A percentile compares a stretch with the other conserved stretches of the same genome.
phyloP scores from a whole-genome alignment of 2,797 vertebrate species.

The Pantherophis vulpinus region DNA sequence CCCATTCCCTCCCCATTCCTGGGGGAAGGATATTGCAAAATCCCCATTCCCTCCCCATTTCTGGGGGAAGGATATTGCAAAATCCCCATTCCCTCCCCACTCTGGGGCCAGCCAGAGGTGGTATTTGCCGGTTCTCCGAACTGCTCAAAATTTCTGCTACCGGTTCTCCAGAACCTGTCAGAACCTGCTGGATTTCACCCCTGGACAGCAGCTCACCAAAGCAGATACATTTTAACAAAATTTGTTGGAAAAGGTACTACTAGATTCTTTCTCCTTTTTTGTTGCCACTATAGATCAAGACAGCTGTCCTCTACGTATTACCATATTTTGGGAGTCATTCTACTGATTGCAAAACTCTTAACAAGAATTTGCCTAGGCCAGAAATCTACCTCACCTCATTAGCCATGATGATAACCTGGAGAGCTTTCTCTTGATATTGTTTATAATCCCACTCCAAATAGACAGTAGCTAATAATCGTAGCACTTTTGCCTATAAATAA shows the following conservation, averaged over 20 bases:
- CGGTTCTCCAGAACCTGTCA: too few relatives aligned
- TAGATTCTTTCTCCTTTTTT: not conserved
- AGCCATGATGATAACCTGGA: constrained; percentile 80
- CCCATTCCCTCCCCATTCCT: too few relatives aligned
- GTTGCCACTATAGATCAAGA: not conserved
- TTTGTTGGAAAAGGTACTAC: not conserved
- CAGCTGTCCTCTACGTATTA: not conserved
- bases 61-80: too few relatives aligned
- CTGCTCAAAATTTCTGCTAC: too few relatives aligned
- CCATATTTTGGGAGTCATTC: not conserved
- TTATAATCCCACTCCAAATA: constrained; percentile 84
- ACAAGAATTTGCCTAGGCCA: not conserved
- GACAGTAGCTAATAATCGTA: constrained; percentile 83
- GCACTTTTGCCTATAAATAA: constrained; percentile 80
- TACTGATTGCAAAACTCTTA: not conserved
- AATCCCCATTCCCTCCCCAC: too few relatives aligned
- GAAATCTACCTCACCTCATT: constrained; percentile 80
- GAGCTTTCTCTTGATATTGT: constrained; percentile 79
- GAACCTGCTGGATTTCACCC: too few relatives aligned
- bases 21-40: too few relatives aligned
- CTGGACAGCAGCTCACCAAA: not conserved
- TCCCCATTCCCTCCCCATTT: too few relatives aligned
- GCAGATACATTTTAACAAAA: not conserved
- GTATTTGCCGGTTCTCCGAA: too few relatives aligned
- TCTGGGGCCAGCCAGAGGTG: too few relatives aligned